Percentiles rank a stretch among this genome's conserved stretches.
These are phyloP conservation scores for Monoplex corrugatus DNA, from an alignment of 2,888 invertebrate species.

Conservation along the genomic window DNA sequence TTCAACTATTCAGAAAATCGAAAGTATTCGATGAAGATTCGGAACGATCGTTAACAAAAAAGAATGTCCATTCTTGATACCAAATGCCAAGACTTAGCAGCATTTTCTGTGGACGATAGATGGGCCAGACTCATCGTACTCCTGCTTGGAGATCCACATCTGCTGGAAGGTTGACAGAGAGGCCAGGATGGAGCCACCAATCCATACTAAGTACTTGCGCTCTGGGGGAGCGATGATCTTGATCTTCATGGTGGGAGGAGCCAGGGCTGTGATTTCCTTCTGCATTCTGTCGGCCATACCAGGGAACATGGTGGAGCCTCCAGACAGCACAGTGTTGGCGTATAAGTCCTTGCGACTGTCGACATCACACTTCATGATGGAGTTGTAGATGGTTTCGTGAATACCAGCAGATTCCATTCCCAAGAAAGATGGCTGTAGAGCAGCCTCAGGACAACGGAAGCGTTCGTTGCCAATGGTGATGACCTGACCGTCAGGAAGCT, in stretches of 20 bases:
- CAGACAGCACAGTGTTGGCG: constrained; percentile 15
- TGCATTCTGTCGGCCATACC: background rate
- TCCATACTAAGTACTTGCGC: constrained; percentile 7
- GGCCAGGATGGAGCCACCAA: constrained; percentile 18
- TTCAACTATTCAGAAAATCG: no score
- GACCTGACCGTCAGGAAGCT: background rate
- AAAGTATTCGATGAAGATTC: no score
- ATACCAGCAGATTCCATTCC: background rate
- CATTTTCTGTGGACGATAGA: constrained; percentile 19
- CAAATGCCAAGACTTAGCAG: background rate
- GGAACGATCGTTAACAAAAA: no score
- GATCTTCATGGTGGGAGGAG: background rate
- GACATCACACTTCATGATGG: constrained; percentile 11
- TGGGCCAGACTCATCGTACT: constrained; percentile 8
- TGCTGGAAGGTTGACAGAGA: constrained; percentile 1
- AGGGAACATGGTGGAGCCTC: background rate
- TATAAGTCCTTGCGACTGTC: background rate
- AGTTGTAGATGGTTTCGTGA: background rate
- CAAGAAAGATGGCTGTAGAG: background rate
- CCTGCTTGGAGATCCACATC: constrained; percentile 1
- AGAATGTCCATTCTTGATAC: no score
- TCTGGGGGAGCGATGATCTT: constrained; percentile 9
- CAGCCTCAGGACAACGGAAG: constrained; percentile 5
- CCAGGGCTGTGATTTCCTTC: constrained; percentile 12
- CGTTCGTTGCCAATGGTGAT: background rate